These are phyloP conservation scores for Tympanuchus pallidicinctus DNA, from an alignment of 2,113 vertebrate species.

Conservation along the genomic window DNA sequence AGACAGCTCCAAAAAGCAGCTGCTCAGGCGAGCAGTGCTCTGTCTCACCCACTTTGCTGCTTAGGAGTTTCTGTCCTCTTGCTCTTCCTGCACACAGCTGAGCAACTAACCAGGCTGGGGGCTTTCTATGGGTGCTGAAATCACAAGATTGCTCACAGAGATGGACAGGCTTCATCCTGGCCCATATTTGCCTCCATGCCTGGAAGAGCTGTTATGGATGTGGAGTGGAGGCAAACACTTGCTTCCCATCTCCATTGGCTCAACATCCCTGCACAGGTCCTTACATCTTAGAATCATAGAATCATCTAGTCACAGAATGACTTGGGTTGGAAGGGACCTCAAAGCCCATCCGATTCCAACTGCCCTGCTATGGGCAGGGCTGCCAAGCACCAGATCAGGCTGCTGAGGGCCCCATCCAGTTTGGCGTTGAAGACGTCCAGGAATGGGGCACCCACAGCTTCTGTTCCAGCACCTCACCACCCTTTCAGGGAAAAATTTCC, in stretches of 20 bases:
- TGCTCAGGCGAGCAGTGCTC: not conserved
- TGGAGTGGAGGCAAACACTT: not conserved
- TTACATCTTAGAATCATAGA: not conserved
- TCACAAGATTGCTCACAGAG: not conserved
- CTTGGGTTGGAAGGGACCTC: no score
- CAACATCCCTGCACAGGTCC: not conserved
- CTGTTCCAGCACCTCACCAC: no score
- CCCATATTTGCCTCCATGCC: not conserved
- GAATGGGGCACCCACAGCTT: no score
- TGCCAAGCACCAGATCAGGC: no score
- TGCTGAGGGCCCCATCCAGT: no score
- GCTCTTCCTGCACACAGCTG: not conserved
- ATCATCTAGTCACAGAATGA: no score
- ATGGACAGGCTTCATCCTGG: not conserved
- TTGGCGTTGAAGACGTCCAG: no score
- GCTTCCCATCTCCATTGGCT: not conserved
- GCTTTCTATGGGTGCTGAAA: not conserved
- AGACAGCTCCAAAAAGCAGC: slow-evolving; percentile 59
- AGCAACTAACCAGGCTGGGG: not conserved
- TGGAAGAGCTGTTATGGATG: not conserved
- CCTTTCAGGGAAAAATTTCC: no score
- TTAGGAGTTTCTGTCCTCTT: fast-evolving
- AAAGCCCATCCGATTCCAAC: no score
- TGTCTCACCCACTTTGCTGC: not conserved
- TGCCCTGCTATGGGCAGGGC: no score